Conservation (phyloP, 2,888 invertebrate genomes). For the Aleiodes testaceus region DNA sequence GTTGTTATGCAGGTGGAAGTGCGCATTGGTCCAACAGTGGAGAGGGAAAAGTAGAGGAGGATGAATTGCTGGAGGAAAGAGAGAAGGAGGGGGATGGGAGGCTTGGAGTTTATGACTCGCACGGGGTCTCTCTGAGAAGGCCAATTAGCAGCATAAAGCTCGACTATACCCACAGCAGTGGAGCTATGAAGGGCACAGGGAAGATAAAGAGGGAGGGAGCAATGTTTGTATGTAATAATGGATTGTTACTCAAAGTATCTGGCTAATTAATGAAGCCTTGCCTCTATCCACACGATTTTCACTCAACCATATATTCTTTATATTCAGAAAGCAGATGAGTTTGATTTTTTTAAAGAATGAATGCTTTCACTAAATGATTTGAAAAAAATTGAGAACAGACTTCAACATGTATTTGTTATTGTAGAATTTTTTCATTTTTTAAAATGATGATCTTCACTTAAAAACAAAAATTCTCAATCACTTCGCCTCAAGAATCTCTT, state of each 20-base stretch:
- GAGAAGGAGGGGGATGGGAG: constrained; percentile 47
- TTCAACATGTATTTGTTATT: too few species aligned
- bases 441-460: too few species aligned
- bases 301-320: constrained; percentile 41
- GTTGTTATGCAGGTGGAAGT: constrained; percentile 32
- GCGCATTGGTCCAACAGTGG: constrained; percentile 6
- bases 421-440: too few species aligned
- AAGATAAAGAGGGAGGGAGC: constrained; percentile 44
- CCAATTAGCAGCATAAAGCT: constrained; percentile 73
- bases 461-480: too few species aligned
- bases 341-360: too few species aligned
- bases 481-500: too few species aligned
- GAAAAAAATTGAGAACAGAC: too few species aligned
- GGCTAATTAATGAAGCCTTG: constrained; percentile 73
- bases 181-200: constrained; percentile 46
- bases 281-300: constrained; percentile 52
- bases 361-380: too few species aligned
- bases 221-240: constrained; percentile 73
- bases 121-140: constrained; percentile 63
- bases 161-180: constrained; percentile 58
- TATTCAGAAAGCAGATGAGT: background rate
- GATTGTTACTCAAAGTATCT: constrained; percentile 73
- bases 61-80: constrained; percentile 42
- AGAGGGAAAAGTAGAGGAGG: constrained; percentile 44
- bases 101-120: constrained; percentile 71